A percentile compares a stretch with the other conserved stretches of the same genome.
Conservation (phyloP, 2,797 vertebrate genomes). For the Gymnocypris eckloni region DNA sequence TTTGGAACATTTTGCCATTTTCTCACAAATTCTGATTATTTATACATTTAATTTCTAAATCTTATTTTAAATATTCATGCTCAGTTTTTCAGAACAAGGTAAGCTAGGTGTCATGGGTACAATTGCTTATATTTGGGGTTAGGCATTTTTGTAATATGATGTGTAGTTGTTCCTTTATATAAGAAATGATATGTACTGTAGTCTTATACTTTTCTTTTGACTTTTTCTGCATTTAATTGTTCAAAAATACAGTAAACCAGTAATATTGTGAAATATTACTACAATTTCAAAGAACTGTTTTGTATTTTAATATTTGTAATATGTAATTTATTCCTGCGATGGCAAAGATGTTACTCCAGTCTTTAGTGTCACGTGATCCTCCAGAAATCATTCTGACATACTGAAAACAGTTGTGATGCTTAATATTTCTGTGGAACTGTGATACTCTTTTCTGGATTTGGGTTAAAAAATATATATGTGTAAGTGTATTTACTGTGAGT, state of each 20-base stretch:
- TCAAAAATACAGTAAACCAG: neutral
- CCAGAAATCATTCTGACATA: neutral
- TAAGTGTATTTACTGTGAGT: neutral
- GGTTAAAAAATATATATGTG: no score
- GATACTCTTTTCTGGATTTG: neutral
- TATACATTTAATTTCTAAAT: conserved; percentile 5
- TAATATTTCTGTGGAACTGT: neutral
- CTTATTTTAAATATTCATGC: neutral
- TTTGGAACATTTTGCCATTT: conserved; percentile 1
- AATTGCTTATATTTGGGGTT: neutral
- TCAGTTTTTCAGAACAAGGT: neutral
- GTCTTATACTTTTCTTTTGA: neutral
- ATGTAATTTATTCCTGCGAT: neutral
- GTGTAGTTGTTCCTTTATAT: neutral
- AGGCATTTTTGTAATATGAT: neutral
- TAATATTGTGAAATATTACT: neutral
- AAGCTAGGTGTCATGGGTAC: neutral
- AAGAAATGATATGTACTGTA: neutral
- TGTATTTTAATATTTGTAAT: neutral
- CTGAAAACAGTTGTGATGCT: neutral
- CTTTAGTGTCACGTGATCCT: neutral
- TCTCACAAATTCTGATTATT: neutral
- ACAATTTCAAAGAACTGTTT: neutral
- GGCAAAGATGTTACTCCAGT: neutral
- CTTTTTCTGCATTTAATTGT: neutral